phyloP scores from a whole-genome alignment of 2,113 vertebrate genomes.

The Octodon degus region DNA sequence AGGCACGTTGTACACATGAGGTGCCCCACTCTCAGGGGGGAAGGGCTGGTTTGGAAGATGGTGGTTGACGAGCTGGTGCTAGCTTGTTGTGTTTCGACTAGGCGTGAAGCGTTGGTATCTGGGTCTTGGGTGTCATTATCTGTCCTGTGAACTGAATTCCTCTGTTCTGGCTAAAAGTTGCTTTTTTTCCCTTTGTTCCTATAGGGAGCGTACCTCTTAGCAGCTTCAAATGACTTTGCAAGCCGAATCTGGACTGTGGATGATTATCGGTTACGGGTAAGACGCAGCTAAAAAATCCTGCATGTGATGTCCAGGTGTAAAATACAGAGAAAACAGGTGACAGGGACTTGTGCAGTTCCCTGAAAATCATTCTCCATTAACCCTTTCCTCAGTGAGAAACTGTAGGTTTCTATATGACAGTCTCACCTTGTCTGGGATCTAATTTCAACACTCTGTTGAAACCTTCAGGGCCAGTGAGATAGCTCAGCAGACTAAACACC shows the following conservation, averaged over 20 bases:
- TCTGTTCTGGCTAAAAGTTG: constrained; percentile 19
- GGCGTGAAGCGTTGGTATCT: neutral
- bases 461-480: neutral
- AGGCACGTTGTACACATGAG: neutral
- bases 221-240: constrained; percentile 98
- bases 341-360: neutral
- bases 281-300: constrained; percentile 55
- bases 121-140: neutral
- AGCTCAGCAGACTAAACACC: too few species aligned
- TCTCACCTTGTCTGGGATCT: neutral
- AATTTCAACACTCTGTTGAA: neutral
- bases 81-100: neutral
- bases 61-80: neutral
- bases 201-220: constrained; percentile 96
- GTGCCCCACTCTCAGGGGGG: accelerated
- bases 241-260: constrained; percentile 99
- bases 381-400: neutral
- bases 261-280: constrained; percentile 96
- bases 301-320: neutral
- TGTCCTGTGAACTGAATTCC: neutral
- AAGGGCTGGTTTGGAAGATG: neutral
- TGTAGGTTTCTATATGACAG: neutral
- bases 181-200: constrained; percentile 60
- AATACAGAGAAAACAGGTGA: accelerated
- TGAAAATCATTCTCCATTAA: neutral